These are phyloP conservation scores for Nematostella vectensis DNA, from an alignment of 92 coral and sea anemone genomes.

Conservation along the genomic window DNA sequence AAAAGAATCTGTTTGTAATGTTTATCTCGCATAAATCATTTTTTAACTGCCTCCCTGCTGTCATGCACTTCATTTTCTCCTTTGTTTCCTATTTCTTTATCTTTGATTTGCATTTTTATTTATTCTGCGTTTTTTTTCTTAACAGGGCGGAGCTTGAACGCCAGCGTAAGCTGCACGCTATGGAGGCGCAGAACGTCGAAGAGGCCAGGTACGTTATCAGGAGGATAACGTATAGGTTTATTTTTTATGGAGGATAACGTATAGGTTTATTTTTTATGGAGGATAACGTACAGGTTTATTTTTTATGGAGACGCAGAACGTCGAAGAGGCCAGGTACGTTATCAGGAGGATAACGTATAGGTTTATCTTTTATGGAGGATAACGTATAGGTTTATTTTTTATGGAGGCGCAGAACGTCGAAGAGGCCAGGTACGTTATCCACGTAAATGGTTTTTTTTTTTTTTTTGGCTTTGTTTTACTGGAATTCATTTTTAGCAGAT, in stretches of 20 bases:
- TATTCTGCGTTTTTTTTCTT: no score
- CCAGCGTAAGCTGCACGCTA: constrained; percentile 77
- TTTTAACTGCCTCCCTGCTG: no score
- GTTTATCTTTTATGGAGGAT: background rate
- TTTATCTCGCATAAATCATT: no score
- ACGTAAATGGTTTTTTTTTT: no score
- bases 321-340: constrained; percentile 85
- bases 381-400: background rate
- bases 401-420: constrained; percentile 83
- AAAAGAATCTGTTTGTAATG: no score
- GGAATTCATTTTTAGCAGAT: no score
- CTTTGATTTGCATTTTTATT: no score
- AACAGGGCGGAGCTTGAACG: constrained; percentile 89
- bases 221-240: background rate
- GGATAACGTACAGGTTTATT: constrained; percentile 6
- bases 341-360: background rate
- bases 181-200: constrained; percentile 86
- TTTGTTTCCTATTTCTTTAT: no score
- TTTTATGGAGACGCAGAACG: constrained; percentile 81
- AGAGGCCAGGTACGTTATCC: constrained; percentile 71
- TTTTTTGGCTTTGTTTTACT: no score
- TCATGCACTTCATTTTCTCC: no score
- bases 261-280: background rate
- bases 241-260: background rate
- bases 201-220: constrained; percentile 68